phyloP scores from a whole-genome alignment of 2,888 invertebrate species.

The Agriotes lineatus region DNA sequence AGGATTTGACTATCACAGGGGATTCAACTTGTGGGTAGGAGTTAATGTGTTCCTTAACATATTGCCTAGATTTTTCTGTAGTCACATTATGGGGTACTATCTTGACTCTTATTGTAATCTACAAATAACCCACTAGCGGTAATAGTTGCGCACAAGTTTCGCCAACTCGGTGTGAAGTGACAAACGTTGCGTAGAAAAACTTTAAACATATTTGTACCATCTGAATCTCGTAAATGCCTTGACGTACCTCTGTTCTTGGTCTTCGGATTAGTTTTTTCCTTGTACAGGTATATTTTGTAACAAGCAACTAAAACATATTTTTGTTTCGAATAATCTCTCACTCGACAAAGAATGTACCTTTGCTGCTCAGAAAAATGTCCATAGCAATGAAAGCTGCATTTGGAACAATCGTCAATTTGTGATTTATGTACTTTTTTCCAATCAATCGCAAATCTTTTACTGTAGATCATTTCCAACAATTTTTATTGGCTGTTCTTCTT shows the following conservation, averaged over 20 bases:
- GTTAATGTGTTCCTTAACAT: background rate
- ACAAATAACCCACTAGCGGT: background rate
- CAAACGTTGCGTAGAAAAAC: conserved; percentile 9
- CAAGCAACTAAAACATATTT: background rate
- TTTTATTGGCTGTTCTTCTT: conserved; percentile 3
- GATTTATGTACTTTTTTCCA: conserved; percentile 20
- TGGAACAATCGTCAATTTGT: background rate
- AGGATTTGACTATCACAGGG: background rate
- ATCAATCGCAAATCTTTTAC: conserved; percentile 3
- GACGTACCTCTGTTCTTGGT: conserved; percentile 6
- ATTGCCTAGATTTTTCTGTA: background rate
- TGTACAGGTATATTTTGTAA: conserved; percentile 1
- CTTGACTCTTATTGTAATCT: background rate
- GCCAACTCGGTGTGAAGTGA: conserved; percentile 8
- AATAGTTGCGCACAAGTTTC: conserved; percentile 1
- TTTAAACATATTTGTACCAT: conserved; percentile 9
- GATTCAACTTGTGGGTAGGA: background rate
- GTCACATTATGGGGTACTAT: background rate
- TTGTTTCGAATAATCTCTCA: conserved; percentile 1
- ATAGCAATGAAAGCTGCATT: conserved; percentile 3
- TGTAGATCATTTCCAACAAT: background rate
- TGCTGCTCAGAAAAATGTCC: conserved; percentile 1
- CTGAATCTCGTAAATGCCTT: background rate
- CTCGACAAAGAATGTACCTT: conserved; percentile 1
- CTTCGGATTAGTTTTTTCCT: background rate